These are phyloP conservation scores for Galago senegalensis DNA, from an alignment of 2,797 vertebrate species.

Conservation along the genomic window DNA sequence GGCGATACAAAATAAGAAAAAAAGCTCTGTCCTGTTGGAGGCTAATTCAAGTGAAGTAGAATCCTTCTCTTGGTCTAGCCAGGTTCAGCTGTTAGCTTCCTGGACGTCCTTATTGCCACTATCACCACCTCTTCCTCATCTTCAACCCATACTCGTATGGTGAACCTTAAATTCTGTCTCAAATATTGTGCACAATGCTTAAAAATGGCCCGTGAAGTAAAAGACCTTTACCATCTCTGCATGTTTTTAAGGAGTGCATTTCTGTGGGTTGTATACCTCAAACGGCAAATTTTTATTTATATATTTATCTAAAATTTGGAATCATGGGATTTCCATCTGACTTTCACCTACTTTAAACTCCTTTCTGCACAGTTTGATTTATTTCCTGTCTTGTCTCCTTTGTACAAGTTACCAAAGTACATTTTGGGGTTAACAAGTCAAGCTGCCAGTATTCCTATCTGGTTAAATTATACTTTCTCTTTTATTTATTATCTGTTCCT, in stretches of 20 bases:
- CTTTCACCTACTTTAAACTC: constrained; percentile 18
- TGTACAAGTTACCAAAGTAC: neutral
- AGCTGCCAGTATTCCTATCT: neutral
- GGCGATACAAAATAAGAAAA: neutral
- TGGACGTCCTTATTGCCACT: neutral
- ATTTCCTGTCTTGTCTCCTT: neutral
- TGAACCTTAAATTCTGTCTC: neutral
- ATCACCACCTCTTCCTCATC: neutral
- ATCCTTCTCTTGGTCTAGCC: neutral
- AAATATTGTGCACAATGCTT: neutral
- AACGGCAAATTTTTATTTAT: neutral
- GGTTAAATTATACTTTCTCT: neutral
- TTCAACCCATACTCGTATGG: neutral
- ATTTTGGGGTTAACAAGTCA: neutral
- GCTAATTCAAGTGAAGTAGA: neutral
- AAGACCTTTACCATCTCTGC: neutral
- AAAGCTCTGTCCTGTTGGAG: neutral
- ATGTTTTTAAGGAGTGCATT: neutral
- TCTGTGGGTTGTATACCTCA: constrained; percentile 2
- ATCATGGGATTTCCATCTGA: neutral
- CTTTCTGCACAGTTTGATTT: neutral
- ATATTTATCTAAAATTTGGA: neutral
- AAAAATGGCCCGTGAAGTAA: neutral
- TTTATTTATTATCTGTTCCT: neutral
- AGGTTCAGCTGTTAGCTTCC: neutral